Conservation (phyloP, 2,113 vertebrate genomes). For the Larimichthys crocea region DNA sequence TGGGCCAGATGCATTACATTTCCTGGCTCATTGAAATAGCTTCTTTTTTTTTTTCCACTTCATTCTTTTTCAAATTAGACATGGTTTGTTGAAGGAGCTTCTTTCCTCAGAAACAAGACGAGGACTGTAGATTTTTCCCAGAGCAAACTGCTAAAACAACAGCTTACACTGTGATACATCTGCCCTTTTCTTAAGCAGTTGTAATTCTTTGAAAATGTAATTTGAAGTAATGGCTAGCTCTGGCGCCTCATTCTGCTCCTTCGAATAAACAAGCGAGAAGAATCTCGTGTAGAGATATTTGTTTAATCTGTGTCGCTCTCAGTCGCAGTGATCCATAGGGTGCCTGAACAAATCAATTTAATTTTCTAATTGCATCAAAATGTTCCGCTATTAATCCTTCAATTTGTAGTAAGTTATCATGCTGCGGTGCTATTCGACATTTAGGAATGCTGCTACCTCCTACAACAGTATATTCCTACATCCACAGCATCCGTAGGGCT, state of each 20-base stretch:
- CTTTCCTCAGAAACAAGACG: conserved; percentile 50
- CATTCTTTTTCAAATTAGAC: conserved; percentile 79
- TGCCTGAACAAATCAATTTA: conserved; percentile 40
- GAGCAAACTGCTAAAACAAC: conserved; percentile 55
- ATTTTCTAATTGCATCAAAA: conserved; percentile 65
- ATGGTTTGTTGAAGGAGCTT: conserved; percentile 76
- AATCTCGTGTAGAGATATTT: conserved; percentile 23
- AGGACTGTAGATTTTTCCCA: conserved; percentile 61
- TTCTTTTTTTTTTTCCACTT: conserved; percentile 9
- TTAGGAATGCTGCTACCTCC: background rate
- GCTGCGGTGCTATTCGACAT: background rate
- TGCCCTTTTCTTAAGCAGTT: conserved; percentile 44
- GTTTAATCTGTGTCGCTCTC: conserved; percentile 32
- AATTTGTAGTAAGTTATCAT: conserved; percentile 8
- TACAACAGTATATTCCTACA: background rate
- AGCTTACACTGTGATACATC: conserved; percentile 54
- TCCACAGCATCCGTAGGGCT: conserved; percentile 1
- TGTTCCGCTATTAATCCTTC: conserved; percentile 41
- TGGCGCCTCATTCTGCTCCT: conserved; percentile 10
- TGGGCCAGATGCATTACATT: conserved; percentile 82
- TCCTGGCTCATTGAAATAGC: conserved; percentile 82
- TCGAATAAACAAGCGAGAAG: conserved; percentile 23
- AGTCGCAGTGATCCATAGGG: conserved; percentile 30
- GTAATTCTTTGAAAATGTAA: conserved; percentile 51
- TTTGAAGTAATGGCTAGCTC: conserved; percentile 43